These are phyloP conservation scores for Chascanopsetta lugubris DNA, from an alignment of 2,113 vertebrate genomes.

Conservation along the genomic window DNA sequence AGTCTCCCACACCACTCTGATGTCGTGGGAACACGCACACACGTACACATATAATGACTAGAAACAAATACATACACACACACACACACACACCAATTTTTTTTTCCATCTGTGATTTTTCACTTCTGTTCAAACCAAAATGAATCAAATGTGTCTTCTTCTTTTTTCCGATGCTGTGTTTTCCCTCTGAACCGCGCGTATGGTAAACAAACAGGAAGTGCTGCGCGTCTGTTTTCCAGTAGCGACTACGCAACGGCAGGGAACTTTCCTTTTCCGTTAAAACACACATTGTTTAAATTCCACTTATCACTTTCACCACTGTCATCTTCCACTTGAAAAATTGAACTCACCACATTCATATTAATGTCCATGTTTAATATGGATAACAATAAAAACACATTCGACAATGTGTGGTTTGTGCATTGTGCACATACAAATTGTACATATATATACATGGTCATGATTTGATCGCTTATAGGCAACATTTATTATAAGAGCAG, in stretches of 20 bases:
- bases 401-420: slow-evolving; percentile 41
- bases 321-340: slow-evolving; percentile 15
- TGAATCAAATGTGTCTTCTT: not conserved
- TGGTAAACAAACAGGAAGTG: slow-evolving; percentile 72
- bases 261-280: slow-evolving; percentile 59
- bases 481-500: not conserved
- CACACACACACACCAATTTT: no score
- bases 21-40: not conserved
- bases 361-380: slow-evolving; percentile 49
- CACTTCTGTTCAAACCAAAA: not conserved
- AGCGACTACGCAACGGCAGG: slow-evolving; percentile 19
- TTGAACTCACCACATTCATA: not conserved
- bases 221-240: slow-evolving; percentile 51
- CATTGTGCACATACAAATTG: slow-evolving; percentile 40
- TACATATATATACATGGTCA: not conserved
- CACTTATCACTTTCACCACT: slow-evolving; percentile 24
- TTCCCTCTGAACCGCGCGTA: slow-evolving; percentile 14
- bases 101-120: no score
- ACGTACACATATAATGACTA: no score
- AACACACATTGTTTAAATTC: slow-evolving; percentile 25
- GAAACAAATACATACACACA: no score
- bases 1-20: not conserved
- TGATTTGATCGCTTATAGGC: not conserved
- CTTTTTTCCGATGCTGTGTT: slow-evolving; percentile 36
- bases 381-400: slow-evolving; percentile 40